A percentile compares a stretch with the other conserved stretches of the same genome.
Evolutionary conservation across 2,888 invertebrate species (phyloP).

Genomic region (Pogonocherus hispidulus): DNA sequence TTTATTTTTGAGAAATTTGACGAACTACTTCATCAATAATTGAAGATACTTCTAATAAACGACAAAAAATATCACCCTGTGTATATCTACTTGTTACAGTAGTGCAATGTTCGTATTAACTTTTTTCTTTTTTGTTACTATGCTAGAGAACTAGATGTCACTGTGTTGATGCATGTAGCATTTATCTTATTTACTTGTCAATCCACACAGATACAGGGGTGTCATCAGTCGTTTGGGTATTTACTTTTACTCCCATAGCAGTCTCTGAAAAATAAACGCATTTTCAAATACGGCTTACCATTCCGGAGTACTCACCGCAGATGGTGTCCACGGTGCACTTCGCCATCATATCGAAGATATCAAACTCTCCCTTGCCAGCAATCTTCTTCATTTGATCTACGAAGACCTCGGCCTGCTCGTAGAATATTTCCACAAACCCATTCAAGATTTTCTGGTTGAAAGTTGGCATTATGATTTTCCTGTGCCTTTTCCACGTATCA

Average conservation of each 20-base stretch:
- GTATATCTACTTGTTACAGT: too few species aligned
- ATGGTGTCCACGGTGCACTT: constrained; percentile 76
- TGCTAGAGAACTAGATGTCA: too few species aligned
- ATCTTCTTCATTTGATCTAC: constrained; percentile 67
- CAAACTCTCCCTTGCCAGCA: constrained; percentile 67
- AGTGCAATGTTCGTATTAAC: too few species aligned
- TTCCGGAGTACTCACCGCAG: constrained; percentile 73
- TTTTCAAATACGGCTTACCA: background rate
- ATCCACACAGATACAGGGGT: constrained; percentile 40
- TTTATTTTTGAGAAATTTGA: too few species aligned
- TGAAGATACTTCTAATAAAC: background rate
- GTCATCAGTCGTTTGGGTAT: constrained; percentile 71
- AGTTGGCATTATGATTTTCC: constrained; percentile 75
- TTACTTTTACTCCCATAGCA: constrained; percentile 79
- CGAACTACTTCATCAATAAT: too few species aligned
- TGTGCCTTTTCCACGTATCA: constrained; percentile 73
- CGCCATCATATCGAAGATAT: constrained; percentile 72
- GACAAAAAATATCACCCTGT: background rate
- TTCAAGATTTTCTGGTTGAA: constrained; percentile 77
- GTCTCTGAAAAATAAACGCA: constrained; percentile 70
- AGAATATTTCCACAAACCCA: constrained; percentile 75
- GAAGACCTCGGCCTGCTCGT: constrained; percentile 72
- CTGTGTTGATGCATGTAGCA: too few species aligned
- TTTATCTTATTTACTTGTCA: constrained; percentile 48
- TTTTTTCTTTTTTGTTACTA: too few species aligned